Conservation (phyloP, 2,888 invertebrate genomes). For the Diadromus collaris region DNA sequence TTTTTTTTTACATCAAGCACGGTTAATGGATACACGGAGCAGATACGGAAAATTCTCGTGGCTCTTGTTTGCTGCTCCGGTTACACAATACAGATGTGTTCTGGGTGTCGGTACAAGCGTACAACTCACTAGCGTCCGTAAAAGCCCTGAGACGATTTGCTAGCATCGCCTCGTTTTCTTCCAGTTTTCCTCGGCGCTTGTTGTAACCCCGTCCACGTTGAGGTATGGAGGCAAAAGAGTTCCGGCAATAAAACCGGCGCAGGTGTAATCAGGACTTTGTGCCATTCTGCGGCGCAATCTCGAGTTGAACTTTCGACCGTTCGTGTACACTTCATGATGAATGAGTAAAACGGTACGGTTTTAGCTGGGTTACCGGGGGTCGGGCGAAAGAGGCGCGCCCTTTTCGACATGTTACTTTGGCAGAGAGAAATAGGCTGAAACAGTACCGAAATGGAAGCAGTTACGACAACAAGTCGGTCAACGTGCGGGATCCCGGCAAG, state of each 20-base stretch:
- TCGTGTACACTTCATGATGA: conserved; percentile 14
- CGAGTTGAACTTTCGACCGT: conserved; percentile 21
- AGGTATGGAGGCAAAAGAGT: conserved; percentile 27
- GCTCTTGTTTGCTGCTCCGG: conserved; percentile 53
- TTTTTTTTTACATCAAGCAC: conserved; percentile 49
- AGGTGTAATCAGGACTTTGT: conserved; percentile 52
- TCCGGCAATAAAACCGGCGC: conserved; percentile 42
- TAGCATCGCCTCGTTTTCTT: conserved; percentile 53
- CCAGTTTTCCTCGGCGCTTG: conserved; percentile 44
- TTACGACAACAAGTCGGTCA: not conserved
- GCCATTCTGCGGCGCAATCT: conserved; percentile 39
- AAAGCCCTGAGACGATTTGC: conserved; percentile 44
- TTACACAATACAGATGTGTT: conserved; percentile 33
- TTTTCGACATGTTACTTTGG: not conserved
- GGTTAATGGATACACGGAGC: conserved; percentile 52
- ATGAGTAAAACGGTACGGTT: not conserved
- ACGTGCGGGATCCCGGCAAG: not conserved
- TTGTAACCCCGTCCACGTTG: conserved; percentile 12
- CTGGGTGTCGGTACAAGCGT: conserved; percentile 22
- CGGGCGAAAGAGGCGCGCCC: not conserved
- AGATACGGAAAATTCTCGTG: conserved; percentile 39
- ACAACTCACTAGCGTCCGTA: conserved; percentile 36
- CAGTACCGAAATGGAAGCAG: not conserved
- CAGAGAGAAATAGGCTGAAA: not conserved
- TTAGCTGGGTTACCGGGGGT: not conserved